Base-by-base conservation (phyloP, 2,113 vertebrate genomes). In the Silurus meridionalis region DNA sequence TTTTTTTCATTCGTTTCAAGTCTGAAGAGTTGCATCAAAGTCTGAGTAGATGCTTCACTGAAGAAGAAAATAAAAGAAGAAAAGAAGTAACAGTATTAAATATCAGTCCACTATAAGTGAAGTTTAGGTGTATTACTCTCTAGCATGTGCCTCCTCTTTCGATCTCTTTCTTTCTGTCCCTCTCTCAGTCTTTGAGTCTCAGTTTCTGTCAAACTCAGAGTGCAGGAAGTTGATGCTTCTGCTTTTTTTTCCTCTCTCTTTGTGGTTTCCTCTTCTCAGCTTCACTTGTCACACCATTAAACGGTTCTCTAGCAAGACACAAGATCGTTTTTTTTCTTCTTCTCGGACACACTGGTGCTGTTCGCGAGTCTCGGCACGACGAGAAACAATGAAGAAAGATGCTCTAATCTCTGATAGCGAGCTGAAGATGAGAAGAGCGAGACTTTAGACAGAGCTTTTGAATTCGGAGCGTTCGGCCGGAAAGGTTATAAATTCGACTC, bases 181-280 rank as follows among this genome's bases (percentile, higher is more conserved):
- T 28, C 64, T 67, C 4, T 14, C n/a, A 13, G n/a, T 25, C 37
- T 61, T 55, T 55, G 37, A 80, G 48, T 83, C 78, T 71, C 53
- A n/a, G n/a, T 89, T 72, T 85, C 71, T 82, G n/a, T 87, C 64
- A 64, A 61, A 37, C 48, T 57, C 48, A 67, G 48, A 84, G 67
- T 89, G 83, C 88, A 90, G 89, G 89, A 90, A 90, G 89, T 7
- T 46, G 28, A 52, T 83, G 86, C 84, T 90, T 87, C 84, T 90
- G 86, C 88, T 90, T 89, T 85, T 87, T 86, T 86, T 80, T 71
- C 50, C 3, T 23, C 25, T 72, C 13, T 72, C 37, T 84, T 53
- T 87, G 89, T 87, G 89, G 89, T 90, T 90, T 88, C 86, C 80
- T 87, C 46, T 71, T 82, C 67, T 58, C 53, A 84, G 74, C 50